A percentile compares a stretch with the other conserved stretches of the same genome.
phyloP scores from a whole-genome alignment of 2,797 vertebrate species.

The Fringilla coelebs region DNA sequence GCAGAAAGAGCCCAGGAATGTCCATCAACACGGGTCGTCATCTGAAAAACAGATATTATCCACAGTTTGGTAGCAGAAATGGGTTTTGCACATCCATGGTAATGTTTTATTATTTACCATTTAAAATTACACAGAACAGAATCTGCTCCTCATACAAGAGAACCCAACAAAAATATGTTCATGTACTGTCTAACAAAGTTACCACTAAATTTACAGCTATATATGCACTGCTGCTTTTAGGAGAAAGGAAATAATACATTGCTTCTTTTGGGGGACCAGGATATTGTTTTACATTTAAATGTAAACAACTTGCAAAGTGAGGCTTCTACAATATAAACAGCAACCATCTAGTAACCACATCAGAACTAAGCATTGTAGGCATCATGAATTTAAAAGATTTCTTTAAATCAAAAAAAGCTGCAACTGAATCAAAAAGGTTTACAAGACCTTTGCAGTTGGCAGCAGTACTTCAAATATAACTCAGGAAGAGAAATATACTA shows the following conservation, averaged over 20 bases:
- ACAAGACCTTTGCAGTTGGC: background rate
- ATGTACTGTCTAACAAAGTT: background rate
- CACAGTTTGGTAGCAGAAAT: background rate
- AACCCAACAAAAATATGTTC: background rate
- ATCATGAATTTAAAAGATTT: background rate
- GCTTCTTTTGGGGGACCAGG: background rate
- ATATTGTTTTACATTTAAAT: background rate
- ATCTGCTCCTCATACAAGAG: background rate
- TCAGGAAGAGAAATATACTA: background rate
- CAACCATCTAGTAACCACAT: background rate
- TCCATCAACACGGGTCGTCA: conserved; percentile 90
- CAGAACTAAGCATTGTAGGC: background rate
- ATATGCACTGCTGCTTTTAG: background rate
- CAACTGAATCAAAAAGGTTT: background rate
- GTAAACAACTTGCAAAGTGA: background rate
- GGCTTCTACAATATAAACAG: background rate
- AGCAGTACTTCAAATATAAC: background rate
- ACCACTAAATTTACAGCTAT: background rate
- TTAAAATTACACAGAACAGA: background rate
- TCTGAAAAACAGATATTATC: conserved; percentile 71
- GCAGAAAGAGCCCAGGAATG: conserved; percentile 95
- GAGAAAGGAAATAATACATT: background rate
- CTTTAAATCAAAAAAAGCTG: background rate
- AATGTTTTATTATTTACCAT: background rate
- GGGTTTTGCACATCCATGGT: background rate